phyloP scores from a whole-genome alignment of 2,888 invertebrate genomes.

The Aleiodes leptofemur region DNA sequence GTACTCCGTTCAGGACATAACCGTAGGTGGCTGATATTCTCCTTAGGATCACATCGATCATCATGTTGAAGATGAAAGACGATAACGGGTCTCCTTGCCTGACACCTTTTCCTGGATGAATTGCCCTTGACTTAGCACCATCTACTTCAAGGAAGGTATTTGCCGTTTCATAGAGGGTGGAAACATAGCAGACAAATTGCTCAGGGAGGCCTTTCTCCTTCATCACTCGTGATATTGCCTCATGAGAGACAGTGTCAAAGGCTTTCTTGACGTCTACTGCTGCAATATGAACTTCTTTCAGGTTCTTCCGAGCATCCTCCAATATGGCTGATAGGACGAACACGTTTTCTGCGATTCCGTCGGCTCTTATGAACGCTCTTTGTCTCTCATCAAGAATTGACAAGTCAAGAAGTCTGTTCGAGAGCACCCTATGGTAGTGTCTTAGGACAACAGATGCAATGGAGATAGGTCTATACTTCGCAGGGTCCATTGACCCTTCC shows the following conservation, averaged over 20 bases:
- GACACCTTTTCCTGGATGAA: conserved; percentile 40
- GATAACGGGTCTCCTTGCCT: conserved; percentile 55
- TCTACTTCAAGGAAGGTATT: conserved; percentile 27
- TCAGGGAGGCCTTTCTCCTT: neutral
- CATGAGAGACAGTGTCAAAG: conserved; percentile 45
- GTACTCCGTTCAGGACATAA: neutral
- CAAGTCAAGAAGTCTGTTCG: neutral
- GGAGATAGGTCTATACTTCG: conserved; percentile 49
- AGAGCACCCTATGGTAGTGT: conserved; percentile 47
- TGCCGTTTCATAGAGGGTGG: neutral
- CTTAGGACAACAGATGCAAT: conserved; percentile 49
- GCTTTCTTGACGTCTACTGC: conserved; percentile 45
- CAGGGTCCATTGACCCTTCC: conserved; percentile 17
- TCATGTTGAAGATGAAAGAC: conserved; percentile 50
- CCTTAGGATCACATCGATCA: conserved; percentile 46
- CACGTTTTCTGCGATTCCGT: conserved; percentile 66
- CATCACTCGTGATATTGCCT: neutral
- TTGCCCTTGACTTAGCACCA: neutral
- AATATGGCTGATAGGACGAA: conserved; percentile 60
- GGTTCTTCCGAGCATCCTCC: conserved; percentile 9
- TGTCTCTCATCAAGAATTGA: conserved; percentile 44
- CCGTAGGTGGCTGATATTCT: conserved; percentile 23
- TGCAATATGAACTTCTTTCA: conserved; percentile 46
- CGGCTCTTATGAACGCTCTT: conserved; percentile 51
- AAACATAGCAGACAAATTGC: neutral